Evolutionary conservation across 2,113 vertebrate species (phyloP).

Genomic region (Dolichallabes microphthalmus): DNA sequence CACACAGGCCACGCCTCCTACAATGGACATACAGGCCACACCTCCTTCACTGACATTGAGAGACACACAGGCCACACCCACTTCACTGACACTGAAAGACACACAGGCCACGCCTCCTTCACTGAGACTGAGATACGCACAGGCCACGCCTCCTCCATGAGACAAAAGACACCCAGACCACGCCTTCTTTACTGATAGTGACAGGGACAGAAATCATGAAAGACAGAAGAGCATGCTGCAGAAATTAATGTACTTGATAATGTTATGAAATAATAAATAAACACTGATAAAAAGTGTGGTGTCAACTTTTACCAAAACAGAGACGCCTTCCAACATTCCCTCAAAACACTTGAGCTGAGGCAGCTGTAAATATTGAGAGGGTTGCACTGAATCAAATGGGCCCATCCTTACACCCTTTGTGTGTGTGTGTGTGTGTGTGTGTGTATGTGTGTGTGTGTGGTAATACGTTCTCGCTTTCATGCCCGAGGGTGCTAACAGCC

Average conservation of each 20-base stretch:
- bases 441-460: conserved; percentile 1
- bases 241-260: not conserved
- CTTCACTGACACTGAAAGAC: not conserved
- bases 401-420: not conserved
- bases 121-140: not conserved
- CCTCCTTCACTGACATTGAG: not conserved
- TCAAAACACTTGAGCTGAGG: not conserved
- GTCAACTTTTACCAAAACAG: not conserved
- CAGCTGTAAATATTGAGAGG: not conserved
- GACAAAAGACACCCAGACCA: not conserved
- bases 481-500: conserved; percentile 31
- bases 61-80: not conserved
- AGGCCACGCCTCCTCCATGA: not conserved
- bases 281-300: not conserved
- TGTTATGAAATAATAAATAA: not conserved
- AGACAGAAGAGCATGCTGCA: not conserved
- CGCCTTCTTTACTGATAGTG: not conserved
- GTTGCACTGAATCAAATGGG: not conserved
- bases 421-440: not conserved
- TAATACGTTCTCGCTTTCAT: not conserved
- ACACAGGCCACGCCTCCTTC: not conserved
- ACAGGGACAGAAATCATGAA: not conserved
- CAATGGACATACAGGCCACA: not conserved
- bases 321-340: not conserved
- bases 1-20: not conserved